These are phyloP conservation scores for Pantala flavescens DNA, from an alignment of 1,140 invertebrate genomes.

Conservation along the genomic window DNA sequence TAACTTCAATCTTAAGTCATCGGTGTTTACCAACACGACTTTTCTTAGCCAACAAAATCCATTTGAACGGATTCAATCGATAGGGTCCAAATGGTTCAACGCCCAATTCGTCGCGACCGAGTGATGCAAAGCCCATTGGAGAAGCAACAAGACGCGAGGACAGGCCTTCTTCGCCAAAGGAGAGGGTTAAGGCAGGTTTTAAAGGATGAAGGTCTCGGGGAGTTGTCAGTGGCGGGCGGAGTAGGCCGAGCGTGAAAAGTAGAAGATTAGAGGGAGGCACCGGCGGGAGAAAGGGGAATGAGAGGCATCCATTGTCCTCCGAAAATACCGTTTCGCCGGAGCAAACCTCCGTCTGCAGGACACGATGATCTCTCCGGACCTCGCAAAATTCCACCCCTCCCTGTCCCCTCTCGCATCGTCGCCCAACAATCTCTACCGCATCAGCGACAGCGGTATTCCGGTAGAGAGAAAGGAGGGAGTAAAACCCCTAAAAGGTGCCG, in stretches of 20 bases:
- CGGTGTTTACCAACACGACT: too few species aligned
- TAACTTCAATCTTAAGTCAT: too few species aligned
- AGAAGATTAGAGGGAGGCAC: not conserved
- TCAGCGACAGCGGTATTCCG: not conserved
- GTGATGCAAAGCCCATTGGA: too few species aligned
- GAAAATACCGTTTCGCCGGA: not conserved
- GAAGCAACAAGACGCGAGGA: too few species aligned
- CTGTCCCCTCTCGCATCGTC: not conserved
- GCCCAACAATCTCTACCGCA: not conserved
- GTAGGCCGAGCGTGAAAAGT: not conserved
- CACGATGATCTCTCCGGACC: not conserved
- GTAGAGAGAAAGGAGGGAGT: not conserved
- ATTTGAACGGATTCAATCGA: too few species aligned
- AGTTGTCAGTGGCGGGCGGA: not conserved
- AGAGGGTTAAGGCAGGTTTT: too few species aligned
- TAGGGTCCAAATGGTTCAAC: too few species aligned
- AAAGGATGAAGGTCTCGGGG: too few species aligned
- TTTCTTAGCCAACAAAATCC: too few species aligned
- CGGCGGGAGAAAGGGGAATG: not conserved
- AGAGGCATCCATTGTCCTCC: not conserved
- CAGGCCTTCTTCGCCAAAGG: too few species aligned
- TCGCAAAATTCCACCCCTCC: not conserved
- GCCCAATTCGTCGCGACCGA: too few species aligned
- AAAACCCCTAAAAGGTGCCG: not conserved
- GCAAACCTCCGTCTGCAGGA: not conserved